Evolutionary conservation across 92 coral and sea anemone species (phyloP).

Genomic region (Hydrozoanthus gracilis): DNA sequence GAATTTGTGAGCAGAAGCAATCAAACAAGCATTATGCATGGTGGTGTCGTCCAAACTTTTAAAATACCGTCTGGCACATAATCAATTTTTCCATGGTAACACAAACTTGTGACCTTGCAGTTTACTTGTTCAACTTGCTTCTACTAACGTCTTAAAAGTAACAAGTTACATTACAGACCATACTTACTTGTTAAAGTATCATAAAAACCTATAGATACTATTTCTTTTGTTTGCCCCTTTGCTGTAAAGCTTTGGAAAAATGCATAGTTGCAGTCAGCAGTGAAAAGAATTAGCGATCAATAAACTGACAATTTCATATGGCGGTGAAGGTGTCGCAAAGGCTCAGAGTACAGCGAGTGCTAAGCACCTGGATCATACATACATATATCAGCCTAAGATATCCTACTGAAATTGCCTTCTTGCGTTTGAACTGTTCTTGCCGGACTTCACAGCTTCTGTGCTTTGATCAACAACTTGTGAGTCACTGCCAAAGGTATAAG

Average conservation of each 20-base stretch:
- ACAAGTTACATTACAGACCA: neutral
- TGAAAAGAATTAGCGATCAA: slow-evolving; percentile 10
- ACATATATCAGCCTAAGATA: slow-evolving; percentile 74
- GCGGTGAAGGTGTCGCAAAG: neutral
- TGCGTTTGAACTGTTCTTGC: slow-evolving; percentile 51
- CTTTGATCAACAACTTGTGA: slow-evolving; percentile 49
- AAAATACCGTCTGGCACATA: too few species aligned
- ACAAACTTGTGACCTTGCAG: neutral
- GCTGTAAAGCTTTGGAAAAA: slow-evolving; percentile 35
- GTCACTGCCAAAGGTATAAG: slow-evolving; percentile 54
- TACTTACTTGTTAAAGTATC: slow-evolving; percentile 38
- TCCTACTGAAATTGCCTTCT: slow-evolving; percentile 74
- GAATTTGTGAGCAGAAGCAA: slow-evolving; percentile 24
- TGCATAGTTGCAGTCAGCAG: neutral
- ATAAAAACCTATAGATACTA: neutral
- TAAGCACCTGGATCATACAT: slow-evolving; percentile 68
- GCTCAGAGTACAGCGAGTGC: neutral
- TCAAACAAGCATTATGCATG: neutral
- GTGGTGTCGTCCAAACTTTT: neutral
- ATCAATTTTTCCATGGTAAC: neutral
- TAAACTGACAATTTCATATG: neutral
- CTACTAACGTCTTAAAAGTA: neutral
- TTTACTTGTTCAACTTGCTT: slow-evolving; percentile 4
- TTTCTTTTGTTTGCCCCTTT: slow-evolving; percentile 26
- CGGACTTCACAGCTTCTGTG: slow-evolving; percentile 39